Evolutionary conservation across 2,888 invertebrate genomes (phyloP).

Genomic region (Apamea monoglypha): DNA sequence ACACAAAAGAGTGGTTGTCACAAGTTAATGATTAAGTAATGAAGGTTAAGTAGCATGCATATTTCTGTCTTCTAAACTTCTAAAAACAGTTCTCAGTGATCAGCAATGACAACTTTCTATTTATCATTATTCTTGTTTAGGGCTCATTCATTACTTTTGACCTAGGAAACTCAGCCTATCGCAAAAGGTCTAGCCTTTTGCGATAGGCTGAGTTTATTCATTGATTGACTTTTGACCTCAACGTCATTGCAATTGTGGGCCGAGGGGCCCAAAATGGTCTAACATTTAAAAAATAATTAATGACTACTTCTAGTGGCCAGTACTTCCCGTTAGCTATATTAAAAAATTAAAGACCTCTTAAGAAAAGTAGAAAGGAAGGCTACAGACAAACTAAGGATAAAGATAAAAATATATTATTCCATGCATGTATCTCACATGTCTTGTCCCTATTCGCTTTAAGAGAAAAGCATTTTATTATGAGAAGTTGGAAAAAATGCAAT

Average conservation of each 20-base stretch:
- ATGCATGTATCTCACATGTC: slow-evolving; percentile 32
- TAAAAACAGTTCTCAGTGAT: not conserved
- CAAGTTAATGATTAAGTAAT: not conserved
- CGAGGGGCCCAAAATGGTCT: no score
- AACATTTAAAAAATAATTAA: not conserved
- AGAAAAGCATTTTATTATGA: slow-evolving; percentile 47
- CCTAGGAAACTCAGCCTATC: no score
- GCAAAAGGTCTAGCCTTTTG: no score
- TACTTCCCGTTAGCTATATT: no score
- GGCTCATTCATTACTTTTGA: no score
- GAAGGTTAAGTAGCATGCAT: not conserved
- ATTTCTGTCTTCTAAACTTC: not conserved
- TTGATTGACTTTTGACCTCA: no score
- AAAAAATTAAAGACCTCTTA: not conserved
- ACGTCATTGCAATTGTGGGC: no score
- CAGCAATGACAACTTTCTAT: not conserved
- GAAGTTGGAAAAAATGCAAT: slow-evolving; percentile 52
- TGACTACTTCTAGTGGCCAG: no score
- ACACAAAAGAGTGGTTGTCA: not conserved
- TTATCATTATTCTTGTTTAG: no score
- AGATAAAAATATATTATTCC: slow-evolving; percentile 37
- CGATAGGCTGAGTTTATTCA: no score
- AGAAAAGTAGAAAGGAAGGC: slow-evolving; percentile 1
- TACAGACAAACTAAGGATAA: not conserved
- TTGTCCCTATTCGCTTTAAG: slow-evolving; percentile 2